Evolutionary conservation across 2,797 vertebrate genomes (phyloP).

Genomic region (Psittacula derbiana): DNA sequence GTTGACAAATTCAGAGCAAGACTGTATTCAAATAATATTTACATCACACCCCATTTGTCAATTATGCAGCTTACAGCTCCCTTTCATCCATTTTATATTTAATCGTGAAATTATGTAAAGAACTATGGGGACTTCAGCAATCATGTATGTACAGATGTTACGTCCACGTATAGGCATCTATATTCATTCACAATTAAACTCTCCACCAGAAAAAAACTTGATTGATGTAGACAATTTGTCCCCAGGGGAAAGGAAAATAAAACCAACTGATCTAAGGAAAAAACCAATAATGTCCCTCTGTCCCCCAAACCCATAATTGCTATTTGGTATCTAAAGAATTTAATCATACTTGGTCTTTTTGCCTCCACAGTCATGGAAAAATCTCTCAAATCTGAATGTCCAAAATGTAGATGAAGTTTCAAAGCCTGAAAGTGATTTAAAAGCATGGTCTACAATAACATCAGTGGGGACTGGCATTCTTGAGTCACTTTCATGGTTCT

Average conservation of each 20-base stretch:
- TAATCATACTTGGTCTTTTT: background rate
- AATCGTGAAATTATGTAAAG: background rate
- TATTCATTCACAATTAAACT: background rate
- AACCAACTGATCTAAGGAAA: background rate
- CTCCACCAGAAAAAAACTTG: background rate
- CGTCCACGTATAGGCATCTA: background rate
- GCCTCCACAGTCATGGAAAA: background rate
- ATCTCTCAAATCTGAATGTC: background rate
- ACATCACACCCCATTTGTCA: background rate
- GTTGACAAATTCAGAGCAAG: background rate
- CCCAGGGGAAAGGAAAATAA: background rate
- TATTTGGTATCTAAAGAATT: background rate
- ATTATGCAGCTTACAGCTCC: background rate
- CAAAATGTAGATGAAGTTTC: background rate
- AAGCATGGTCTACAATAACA: background rate
- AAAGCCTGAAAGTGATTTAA: background rate
- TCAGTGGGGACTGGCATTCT: background rate
- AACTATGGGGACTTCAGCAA: background rate
- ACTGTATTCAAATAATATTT: background rate
- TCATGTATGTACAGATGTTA: background rate
- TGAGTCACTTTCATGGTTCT: background rate
- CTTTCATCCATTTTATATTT: background rate
- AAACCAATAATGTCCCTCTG: accelerated
- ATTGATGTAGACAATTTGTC: background rate
- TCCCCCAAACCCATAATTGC: background rate